Evolutionary conservation across 2,888 invertebrate genomes (phyloP), one percentile per base, ranked within the genome.

Genomic region (Uloborus plumipes): DNA sequence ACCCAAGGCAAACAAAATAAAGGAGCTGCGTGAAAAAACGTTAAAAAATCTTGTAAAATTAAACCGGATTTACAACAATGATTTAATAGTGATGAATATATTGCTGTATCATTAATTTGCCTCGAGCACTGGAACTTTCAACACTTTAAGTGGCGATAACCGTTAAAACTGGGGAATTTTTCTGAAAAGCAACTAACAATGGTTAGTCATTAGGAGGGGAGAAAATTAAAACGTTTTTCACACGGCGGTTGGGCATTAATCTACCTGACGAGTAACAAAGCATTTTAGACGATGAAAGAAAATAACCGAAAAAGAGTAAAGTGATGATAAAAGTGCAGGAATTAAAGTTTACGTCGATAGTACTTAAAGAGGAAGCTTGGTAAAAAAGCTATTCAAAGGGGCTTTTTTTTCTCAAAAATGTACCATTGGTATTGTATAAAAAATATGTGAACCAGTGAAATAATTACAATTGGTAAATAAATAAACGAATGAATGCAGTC

Each of bases 81-180:
- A 80, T 80, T 80, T 80, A 73, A 80, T 67, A 80, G 62, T 74
- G 73, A 80, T 73, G 74, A 80, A 74, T 74, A 80, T 74, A 80
- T 69, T 58, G 80, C 69, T 22, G 69, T 58, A 58, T 74, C 80
- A 74, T 74, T 80, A 80, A 80, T 80, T 80, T 53, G 74, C 73
- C 80, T 62, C 47, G 80, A 64, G 69, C 61, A 20, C 26, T 11
- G 20, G 59, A 14, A 20, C 53, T 20, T 26, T 51, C 39, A 22
- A 22, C 13, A 47, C 80, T 70, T 79, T 73, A 80, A 74, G 80
- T 74, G 73, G 80, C 64, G 80, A 80, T 80, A 80, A 73, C 62
- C 80, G 80, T 80, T 80, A 80, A 69, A 74, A 64, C 55, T 58
- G 18, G 72, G 22, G 55, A 69, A 73, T 80, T 80, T 74, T 74